Evolutionary conservation across 2,113 vertebrate genomes (phyloP), one percentile per base, ranked within the genome.

Genomic region (Ictalurus furcatus): DNA sequence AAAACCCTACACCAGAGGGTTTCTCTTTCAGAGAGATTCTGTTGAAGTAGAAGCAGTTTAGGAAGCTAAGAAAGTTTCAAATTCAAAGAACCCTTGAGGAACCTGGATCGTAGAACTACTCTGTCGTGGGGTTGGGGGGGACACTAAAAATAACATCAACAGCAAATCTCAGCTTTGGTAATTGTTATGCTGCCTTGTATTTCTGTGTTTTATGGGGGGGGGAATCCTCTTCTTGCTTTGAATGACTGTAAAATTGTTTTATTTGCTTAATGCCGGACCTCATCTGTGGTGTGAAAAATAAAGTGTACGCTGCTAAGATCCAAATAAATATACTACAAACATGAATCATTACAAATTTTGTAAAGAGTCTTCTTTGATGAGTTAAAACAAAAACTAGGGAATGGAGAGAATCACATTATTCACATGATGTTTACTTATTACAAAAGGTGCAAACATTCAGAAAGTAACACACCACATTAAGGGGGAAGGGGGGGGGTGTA

Each of bases 191-290:
- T 83, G 80, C 83, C 58, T 63, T 63, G 4, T 11, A 37, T 54
- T 54, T 56, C 12, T 61, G 40, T 87, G 83, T 52, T 85, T 67
- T 85, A 52, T 30, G 82, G 28, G 17, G 48, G 37, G 25, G 28
- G 9, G 67, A 48, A n/a, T 6, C 54, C n/a, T 78, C 25, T 28
- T 65, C 48, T 13, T 76, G 56, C 85, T 65, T 44, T 87, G n/a
- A 87, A 83, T 59, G 52, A 71, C 52, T 65, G 16, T 19, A 25
- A 30, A n/a, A 25, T 37, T 21, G 17, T 82, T 59, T 58, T 83
- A 23, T 88, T 82, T 80, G 44, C 65, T 71, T 73, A 83, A 83
- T 40, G 30, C 80, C 52, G 25, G 54, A 71, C 79, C 65, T 71
- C 67, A 44, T 83, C 21, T 37, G 48, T 58, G 61, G 25, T 44